These are phyloP conservation scores for Typhlichthys eigenmanni DNA, from an alignment of 2,797 vertebrate genomes.

Conservation along the genomic window DNA sequence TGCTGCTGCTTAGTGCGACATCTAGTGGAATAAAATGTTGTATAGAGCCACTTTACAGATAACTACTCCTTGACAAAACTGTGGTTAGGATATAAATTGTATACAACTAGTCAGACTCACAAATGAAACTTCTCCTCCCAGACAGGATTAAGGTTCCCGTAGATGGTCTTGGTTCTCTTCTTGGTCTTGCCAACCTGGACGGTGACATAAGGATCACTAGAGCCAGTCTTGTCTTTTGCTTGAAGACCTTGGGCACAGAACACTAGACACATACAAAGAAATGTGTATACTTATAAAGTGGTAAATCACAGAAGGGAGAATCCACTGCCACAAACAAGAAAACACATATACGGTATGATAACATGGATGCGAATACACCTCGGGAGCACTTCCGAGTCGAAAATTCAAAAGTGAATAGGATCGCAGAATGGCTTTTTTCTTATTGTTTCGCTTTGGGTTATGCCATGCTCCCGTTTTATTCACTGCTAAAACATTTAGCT, in stretches of 20 bases:
- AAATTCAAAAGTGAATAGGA: no score
- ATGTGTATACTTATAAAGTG: not conserved
- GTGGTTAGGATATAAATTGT: not conserved
- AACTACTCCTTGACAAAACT: no score
- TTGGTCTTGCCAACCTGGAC: slow-evolving; percentile 99
- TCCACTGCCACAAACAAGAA: not conserved
- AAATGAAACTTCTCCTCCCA: slow-evolving; percentile 99
- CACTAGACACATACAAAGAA: slow-evolving; percentile 74
- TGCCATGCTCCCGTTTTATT: no score
- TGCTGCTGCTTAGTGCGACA: no score
- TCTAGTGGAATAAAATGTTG: no score
- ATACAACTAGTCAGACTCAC: slow-evolving; percentile 80
- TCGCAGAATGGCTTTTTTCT: no score
- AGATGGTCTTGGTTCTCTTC: slow-evolving; percentile 98
- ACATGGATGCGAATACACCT: no score
- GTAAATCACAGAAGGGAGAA: not conserved
- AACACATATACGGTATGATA: no score
- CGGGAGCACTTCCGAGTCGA: no score
- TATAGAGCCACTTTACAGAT: no score
- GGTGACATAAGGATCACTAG: slow-evolving; percentile 97
- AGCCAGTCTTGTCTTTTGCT: slow-evolving; percentile 98
- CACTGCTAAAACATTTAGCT: no score
- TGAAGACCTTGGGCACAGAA: slow-evolving; percentile 96
- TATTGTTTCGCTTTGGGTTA: no score
- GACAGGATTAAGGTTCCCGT: slow-evolving; percentile 96